phyloP scores from a whole-genome alignment of 2,888 invertebrate species.

The Plusia festucae region DNA sequence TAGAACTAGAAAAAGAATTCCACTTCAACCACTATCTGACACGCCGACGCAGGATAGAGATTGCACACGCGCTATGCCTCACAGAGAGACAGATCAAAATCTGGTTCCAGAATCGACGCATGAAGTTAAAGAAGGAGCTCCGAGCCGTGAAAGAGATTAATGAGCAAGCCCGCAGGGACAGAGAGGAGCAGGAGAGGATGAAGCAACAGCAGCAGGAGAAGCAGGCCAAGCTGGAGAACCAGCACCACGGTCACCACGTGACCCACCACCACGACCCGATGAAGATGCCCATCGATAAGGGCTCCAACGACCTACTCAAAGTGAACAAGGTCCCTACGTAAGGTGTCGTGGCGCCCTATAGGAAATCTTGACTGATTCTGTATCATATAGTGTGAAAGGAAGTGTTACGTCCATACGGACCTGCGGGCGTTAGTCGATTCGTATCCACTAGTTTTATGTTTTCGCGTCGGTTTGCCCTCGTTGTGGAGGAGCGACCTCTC shows the following conservation, averaged over 20 bases:
- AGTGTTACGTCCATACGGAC: slow-evolving; percentile 86
- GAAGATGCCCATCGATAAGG: slow-evolving; percentile 93
- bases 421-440: slow-evolving; percentile 84
- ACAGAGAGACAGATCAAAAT: slow-evolving; percentile 99
- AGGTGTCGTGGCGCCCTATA: slow-evolving; percentile 81
- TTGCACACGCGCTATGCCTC: slow-evolving; percentile 98
- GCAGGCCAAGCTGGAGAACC: slow-evolving; percentile 93
- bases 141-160: slow-evolving; percentile 98
- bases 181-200: slow-evolving; percentile 97
- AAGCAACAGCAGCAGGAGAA: slow-evolving; percentile 97
- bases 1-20: slow-evolving; percentile 99
- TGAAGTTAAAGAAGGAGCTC: slow-evolving; percentile 99
- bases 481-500: slow-evolving; percentile 77
- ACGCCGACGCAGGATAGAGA: slow-evolving; percentile 98
- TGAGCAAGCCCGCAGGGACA: slow-evolving; percentile 96
- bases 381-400: slow-evolving; percentile 88
- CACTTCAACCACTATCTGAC: slow-evolving; percentile 99
- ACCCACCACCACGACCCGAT: slow-evolving; percentile 93
- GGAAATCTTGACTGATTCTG: slow-evolving; percentile 87
- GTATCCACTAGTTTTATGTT: slow-evolving; percentile 89
- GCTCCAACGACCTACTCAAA: slow-evolving; percentile 93
- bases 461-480: slow-evolving; percentile 80
- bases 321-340: slow-evolving; percentile 94
- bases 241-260: slow-evolving; percentile 92
- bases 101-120: slow-evolving; percentile 98